phyloP scores from a whole-genome alignment of 2,888 invertebrate species.

The Monochamus alternatus region DNA sequence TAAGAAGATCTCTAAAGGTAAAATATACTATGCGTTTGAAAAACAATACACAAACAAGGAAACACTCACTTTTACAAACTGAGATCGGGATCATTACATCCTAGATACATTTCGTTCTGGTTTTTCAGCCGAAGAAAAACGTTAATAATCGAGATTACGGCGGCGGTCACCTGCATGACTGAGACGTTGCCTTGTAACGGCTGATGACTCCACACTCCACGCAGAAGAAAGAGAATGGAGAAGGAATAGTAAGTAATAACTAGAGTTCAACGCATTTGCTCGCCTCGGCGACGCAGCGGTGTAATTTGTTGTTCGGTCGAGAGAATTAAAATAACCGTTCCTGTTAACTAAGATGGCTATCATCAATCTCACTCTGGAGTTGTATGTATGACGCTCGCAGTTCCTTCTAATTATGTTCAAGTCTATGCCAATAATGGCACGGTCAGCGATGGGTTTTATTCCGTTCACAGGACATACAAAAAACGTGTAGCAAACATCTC shows the following conservation, averaged over 20 bases:
- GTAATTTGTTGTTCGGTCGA: conserved; percentile 28
- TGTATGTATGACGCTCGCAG: conserved; percentile 19
- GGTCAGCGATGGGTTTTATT: background rate
- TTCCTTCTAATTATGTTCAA: conserved; percentile 14
- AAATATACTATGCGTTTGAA: background rate
- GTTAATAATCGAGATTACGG: conserved; percentile 1
- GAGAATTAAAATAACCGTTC: conserved; percentile 36
- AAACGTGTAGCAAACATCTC: too few species aligned
- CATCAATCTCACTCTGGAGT: conserved; percentile 25
- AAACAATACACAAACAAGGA: background rate
- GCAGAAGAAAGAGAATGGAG: background rate
- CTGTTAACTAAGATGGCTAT: conserved; percentile 32
- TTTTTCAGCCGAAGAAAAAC: background rate
- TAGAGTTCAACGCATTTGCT: conserved; percentile 24
- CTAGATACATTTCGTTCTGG: conserved; percentile 4
- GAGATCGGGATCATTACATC: background rate
- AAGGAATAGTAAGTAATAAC: conserved; percentile 9
- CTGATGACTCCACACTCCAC: conserved; percentile 19
- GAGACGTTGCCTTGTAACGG: conserved; percentile 23
- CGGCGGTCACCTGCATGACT: conserved; percentile 3
- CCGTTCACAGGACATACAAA: too few species aligned
- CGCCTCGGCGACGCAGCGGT: conserved; percentile 13
- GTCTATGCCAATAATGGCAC: conserved; percentile 11
- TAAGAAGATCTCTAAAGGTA: too few species aligned
- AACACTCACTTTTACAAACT: background rate